Evolutionary conservation across 1,140 invertebrate genomes (phyloP), one percentile per base, ranked within the genome.

Genomic region (Drosophila pandora): DNA sequence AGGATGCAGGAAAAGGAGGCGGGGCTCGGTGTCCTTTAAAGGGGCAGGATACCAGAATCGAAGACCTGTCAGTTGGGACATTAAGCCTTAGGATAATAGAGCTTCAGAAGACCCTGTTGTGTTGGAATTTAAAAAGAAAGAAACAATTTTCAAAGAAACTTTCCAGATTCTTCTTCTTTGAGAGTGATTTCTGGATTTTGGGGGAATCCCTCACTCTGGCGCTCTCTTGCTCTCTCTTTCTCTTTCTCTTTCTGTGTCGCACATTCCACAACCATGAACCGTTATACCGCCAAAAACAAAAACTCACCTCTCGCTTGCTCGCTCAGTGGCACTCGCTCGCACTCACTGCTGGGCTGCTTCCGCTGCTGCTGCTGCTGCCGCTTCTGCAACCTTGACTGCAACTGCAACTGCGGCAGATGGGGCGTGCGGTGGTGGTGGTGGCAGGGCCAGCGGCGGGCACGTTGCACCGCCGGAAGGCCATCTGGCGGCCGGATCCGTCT

Each of bases 301-400:
- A 49, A 67, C 63, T 67, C 25, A 67, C 63, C 63, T 67, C 47
- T 67, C 22, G 47, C 50, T 69, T 13, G 63, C 63, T 57, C 64
- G 45, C 21, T 49, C 13, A 25, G 50, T 49, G 63, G 25, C 34
- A 25, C 49, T 57, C 32, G 63, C 63, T 70, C 41, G 50, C 67
- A 39, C 64, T 70, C 64, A 69, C 63, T 68, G 65, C 21, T 12
- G 12, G 21, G 30, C 32, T 30, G n/a, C 50, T 45, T 50, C 30
- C 17, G 63, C 30, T 68, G 67, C 43, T 56, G 53, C 60, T 52
- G 47, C 21, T 23, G 13, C 62, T 9, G 43, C 25, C n/a, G 10
- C 43, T 39, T 17, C 37, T 13, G n/a, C 43, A 49, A 30, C 17
- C 22, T 22, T 22, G 39, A 23, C 53, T n/a, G 9, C 43, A 10